A percentile compares a stretch with the other conserved stretches of the same genome.
Conservation (phyloP, 2,888 invertebrate genomes). For the Drosophila multiciliata region DNA sequence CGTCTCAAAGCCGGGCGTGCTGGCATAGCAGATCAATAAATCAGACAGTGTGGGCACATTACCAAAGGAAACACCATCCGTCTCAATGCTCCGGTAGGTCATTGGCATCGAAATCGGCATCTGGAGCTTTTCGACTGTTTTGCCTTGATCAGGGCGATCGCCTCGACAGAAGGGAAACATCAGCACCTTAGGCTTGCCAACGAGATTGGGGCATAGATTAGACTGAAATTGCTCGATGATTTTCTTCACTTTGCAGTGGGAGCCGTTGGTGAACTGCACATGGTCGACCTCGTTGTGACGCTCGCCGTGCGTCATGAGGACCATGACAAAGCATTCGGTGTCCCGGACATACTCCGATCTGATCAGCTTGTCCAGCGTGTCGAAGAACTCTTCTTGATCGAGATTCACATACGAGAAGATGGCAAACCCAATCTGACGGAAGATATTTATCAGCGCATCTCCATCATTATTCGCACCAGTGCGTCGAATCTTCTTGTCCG, state of each 20-base stretch:
- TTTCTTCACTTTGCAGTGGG: constrained; percentile 85
- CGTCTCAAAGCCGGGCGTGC: constrained; percentile 86
- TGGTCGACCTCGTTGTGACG: constrained; percentile 85
- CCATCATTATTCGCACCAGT: constrained; percentile 88
- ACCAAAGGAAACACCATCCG: constrained; percentile 13
- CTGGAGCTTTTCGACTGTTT: constrained; percentile 4
- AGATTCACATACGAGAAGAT: constrained; percentile 80
- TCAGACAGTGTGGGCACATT: constrained; percentile 86
- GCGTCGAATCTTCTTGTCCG: constrained; percentile 84
- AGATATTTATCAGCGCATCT: constrained; percentile 87
- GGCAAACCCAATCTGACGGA: constrained; percentile 87
- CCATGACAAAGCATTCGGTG: constrained; percentile 88
- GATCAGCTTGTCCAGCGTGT: constrained; percentile 85
- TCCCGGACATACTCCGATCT: constrained; percentile 84
- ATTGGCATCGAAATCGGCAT: not conserved
- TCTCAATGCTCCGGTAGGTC: constrained; percentile 51
- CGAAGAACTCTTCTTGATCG: constrained; percentile 83
- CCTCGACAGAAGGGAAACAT: constrained; percentile 90
- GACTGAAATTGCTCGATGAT: constrained; percentile 88
- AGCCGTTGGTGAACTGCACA: constrained; percentile 87
- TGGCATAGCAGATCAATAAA: constrained; percentile 89
- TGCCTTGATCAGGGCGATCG: constrained; percentile 78
- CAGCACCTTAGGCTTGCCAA: constrained; percentile 89
- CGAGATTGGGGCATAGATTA: constrained; percentile 86
- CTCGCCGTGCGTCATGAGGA: constrained; percentile 89